phyloP scores from a whole-genome alignment of 2,797 vertebrate species.

The Pseudomugil gertrudae region DNA sequence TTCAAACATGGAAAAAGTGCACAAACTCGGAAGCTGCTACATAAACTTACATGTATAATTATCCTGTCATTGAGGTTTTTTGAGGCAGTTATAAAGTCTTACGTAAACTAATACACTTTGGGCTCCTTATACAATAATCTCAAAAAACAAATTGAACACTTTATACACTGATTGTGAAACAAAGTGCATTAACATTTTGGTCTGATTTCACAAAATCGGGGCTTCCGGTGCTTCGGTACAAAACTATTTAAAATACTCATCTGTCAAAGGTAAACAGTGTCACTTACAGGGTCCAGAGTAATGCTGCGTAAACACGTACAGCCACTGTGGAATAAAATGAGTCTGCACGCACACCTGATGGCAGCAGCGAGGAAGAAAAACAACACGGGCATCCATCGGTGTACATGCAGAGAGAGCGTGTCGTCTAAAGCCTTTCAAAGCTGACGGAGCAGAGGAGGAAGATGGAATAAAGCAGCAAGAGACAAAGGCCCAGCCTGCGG shows the following conservation, averaged over 20 bases:
- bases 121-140: slow-evolving; percentile 38
- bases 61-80: slow-evolving; percentile 59
- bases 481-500: slow-evolving; percentile 80
- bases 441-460: slow-evolving; percentile 84
- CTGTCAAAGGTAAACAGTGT: slow-evolving; percentile 74
- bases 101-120: slow-evolving; percentile 58
- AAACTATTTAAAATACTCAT: slow-evolving; percentile 75
- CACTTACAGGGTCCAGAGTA: slow-evolving; percentile 47
- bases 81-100: slow-evolving; percentile 47
- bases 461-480: slow-evolving; percentile 81
- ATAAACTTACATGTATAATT: slow-evolving; percentile 28
- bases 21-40: slow-evolving; percentile 46
- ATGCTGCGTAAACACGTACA: slow-evolving; percentile 33
- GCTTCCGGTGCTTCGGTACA: slow-evolving; percentile 65
- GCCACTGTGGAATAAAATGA: slow-evolving; percentile 32
- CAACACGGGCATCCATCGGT: slow-evolving; percentile 9
- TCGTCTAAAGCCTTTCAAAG: slow-evolving; percentile 79
- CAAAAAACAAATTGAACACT: slow-evolving; percentile 56
- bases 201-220: slow-evolving; percentile 59
- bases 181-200: slow-evolving; percentile 44
- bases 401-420: not conserved
- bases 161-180: slow-evolving; percentile 50
- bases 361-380: slow-evolving; percentile 46
- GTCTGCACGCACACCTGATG: slow-evolving; percentile 38
- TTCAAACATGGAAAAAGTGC: slow-evolving; percentile 39